These are phyloP conservation scores for Scolopax bukidnonensis DNA, from an alignment of 2,797 vertebrate species.

Conservation along the genomic window DNA sequence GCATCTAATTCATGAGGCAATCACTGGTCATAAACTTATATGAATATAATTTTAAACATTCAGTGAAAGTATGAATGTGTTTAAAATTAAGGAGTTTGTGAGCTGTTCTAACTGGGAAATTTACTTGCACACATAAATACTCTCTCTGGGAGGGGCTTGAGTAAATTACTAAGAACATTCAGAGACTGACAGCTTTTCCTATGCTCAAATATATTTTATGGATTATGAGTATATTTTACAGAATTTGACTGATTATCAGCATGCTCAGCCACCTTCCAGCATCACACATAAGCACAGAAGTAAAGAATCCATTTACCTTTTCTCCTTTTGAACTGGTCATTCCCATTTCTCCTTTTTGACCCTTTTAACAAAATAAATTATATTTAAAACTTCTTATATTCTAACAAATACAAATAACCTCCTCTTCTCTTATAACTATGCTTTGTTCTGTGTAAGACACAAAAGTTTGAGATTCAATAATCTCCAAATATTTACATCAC, in stretches of 20 bases:
- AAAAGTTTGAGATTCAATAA: neutral
- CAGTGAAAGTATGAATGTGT: neutral
- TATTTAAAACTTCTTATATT: neutral
- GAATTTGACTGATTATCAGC: neutral
- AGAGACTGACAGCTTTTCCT: neutral
- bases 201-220: neutral
- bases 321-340: constrained; percentile 81
- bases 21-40: neutral
- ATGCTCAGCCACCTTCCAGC: neutral
- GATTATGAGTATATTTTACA: neutral
- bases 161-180: neutral
- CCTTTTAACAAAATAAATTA: constrained; percentile 71
- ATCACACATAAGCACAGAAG: neutral
- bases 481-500: neutral
- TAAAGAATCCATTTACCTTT: constrained; percentile 76
- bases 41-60: neutral
- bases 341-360: constrained; percentile 79
- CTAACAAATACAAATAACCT: neutral
- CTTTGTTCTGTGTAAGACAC: neutral
- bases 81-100: neutral
- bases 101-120: neutral
- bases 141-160: neutral
- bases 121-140: neutral
- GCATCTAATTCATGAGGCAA: neutral
- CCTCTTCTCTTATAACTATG: neutral